phyloP scores from a whole-genome alignment of 2,797 vertebrate species.

The Lutra lutra region DNA sequence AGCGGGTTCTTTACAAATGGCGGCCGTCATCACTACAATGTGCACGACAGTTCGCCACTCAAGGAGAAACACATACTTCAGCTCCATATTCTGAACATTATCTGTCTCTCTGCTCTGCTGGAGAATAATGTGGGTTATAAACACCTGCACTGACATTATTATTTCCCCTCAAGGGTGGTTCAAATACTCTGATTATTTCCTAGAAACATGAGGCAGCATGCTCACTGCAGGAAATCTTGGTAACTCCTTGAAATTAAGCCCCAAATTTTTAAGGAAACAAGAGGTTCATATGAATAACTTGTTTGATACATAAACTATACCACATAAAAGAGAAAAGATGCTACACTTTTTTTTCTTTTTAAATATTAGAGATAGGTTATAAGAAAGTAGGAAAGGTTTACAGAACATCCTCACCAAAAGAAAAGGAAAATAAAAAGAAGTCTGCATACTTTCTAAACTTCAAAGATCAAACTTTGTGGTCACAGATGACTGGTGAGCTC shows the following conservation, averaged over 20 bases:
- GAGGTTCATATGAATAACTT: background rate
- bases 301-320: background rate
- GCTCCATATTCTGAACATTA: background rate
- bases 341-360: too few species aligned
- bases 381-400: background rate
- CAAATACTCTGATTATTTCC: background rate
- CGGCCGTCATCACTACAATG: background rate
- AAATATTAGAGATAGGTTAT: too few species aligned
- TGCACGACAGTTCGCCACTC: background rate
- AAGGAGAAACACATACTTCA: background rate
- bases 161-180: background rate
- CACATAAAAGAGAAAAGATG: background rate
- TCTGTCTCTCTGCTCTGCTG: background rate
- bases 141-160: background rate
- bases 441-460: accelerated
- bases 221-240: background rate
- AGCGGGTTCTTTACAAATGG: background rate
- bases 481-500: accelerated
- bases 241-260: background rate
- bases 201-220: background rate
- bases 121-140: background rate
- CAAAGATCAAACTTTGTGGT: too few species aligned
- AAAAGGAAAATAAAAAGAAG: background rate
- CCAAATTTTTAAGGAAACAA: background rate
- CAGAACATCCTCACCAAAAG: background rate